These are phyloP conservation scores for Clusia tigrina DNA, from an alignment of 2,888 invertebrate species.

Conservation along the genomic window DNA sequence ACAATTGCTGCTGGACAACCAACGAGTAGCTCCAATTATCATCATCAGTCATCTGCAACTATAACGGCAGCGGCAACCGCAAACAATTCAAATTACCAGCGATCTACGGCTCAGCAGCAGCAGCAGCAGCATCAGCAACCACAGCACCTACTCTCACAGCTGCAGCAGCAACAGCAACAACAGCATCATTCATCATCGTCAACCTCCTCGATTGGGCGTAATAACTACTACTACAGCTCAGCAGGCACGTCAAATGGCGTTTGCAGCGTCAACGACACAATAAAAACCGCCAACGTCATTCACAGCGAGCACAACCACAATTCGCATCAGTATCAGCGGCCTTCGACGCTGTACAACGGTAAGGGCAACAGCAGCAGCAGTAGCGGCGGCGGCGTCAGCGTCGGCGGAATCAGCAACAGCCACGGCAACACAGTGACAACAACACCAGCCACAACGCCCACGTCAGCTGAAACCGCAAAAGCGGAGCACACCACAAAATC, in stretches of 20 bases:
- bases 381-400: slow-evolving; percentile 11
- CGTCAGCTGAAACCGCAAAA: slow-evolving; percentile 30
- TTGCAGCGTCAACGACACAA: slow-evolving; percentile 15
- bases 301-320: slow-evolving; percentile 30
- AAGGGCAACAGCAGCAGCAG: slow-evolving; percentile 26
- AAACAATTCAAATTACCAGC: slow-evolving; percentile 34
- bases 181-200: slow-evolving; percentile 30
- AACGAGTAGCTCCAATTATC: slow-evolving; percentile 60
- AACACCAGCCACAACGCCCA: slow-evolving; percentile 33
- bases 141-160: slow-evolving; percentile 27
- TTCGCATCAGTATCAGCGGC: slow-evolving; percentile 37
- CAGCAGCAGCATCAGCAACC: slow-evolving; percentile 5
- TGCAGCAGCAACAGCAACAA: slow-evolving; percentile 23
- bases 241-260: slow-evolving; percentile 30
- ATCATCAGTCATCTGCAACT: slow-evolving; percentile 46
- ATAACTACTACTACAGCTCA: slow-evolving; percentile 32
- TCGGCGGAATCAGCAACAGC: no score
- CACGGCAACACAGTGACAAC: slow-evolving; percentile 23
- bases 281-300: slow-evolving; percentile 18
- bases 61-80: slow-evolving; percentile 45
- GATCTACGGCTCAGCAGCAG: slow-evolving; percentile 37
- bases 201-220: slow-evolving; percentile 23
- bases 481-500: slow-evolving; percentile 31
- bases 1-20: slow-evolving; percentile 64
- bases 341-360: slow-evolving; percentile 29